Base-by-base conservation (phyloP, 2,113 vertebrate genomes). In the Ictalurus furcatus region DNA sequence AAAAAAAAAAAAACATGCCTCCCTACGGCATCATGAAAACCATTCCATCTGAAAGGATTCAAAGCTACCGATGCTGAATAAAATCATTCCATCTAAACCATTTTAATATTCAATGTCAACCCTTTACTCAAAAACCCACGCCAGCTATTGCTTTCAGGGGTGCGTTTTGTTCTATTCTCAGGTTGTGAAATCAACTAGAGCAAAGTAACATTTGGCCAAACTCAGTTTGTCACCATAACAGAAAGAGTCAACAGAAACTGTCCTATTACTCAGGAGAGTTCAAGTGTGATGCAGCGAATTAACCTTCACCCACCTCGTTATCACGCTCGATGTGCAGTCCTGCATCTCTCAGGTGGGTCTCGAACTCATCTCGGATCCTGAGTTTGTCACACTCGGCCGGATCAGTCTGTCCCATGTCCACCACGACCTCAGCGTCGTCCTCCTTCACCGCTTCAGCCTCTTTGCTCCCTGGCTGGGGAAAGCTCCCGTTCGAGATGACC, bases 261-360 rank as follows among this genome's bases (percentile, higher is more conserved):
- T 87, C 25, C 48, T 25, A 73, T 87, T 80, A 85, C 88, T 89
- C 84, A 25, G 74, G 88, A 86, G 88, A 69, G 25, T 81, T 86
- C 30, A 71, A 58, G 73, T 74, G 54, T 63, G 25, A 83, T 88
- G 90, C 93, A 95, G 93, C 94, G 92, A 87, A 87, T 93, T 89
- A 88, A 80, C 74, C 54, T 76, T 91, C 48, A 88, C 92, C 86
- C 89, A 97, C 96, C 94, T 96, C 96, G 81, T 85, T 92, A 85
- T 99, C 98, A 90, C 96, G 96, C 93, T 99, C 98, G 0, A 99
- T 95, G 92, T 99, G 97, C 92, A 99, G 94, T 14, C 98, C 98
- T 0, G 97, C 97, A 76, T 98, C 96, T 89, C 96, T 73, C 90
- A 99, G 93, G 88, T 96, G 97, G 61, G 30, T 93, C 80, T 99